Base-by-base conservation (phyloP, 2,797 vertebrate genomes). In the Girardinus metallicus region DNA sequence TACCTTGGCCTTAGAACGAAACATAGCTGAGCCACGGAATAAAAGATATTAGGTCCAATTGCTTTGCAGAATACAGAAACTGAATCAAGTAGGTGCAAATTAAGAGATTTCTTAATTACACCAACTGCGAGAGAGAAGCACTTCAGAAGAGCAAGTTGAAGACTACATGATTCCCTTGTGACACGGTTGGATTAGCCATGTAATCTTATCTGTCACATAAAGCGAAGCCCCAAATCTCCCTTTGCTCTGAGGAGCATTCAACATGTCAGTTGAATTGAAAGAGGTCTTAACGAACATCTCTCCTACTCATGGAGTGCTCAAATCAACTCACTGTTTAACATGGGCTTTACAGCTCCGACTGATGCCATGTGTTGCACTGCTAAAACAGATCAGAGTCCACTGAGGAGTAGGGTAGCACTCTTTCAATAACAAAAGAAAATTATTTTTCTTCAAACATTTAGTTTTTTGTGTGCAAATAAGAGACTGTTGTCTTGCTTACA, bases 141-240 rank as follows among this genome's bases (percentile, higher is more conserved):
- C 97, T 97, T 97, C 96, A 96, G 93, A 93, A 92, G 89, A 93
- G 87, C 90, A 86, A 92, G 83, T 90, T 91, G 88, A 92, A 96
- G 96, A 95, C 87, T 89, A 86, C 92, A 93, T 95, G 95, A 84
- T 94, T 96, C 96, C 96, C 96, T 83, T 83, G 93, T 95, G 94
- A 93, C 91, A 94, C 88, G 83, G 92, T 86, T 82, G 95, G 96
- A 98, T 97, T 98, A 97, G 95, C 92, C 92, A 83, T 87, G 87
- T 97, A 97, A 97, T 96, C 96, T 94, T 93, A 90, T 95, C 96
- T 97, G 97, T 97, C 97, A 96, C 96, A 96, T 97, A 93, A 93
- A 95, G 96, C 96, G 96, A 94, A 94, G 95, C 91, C 91, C 83
- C 93, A 96, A 96, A 95, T 95, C 96, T 96, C 95, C 91, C 93